Conservation (phyloP, 2,113 vertebrate genomes). For the Chaenogobius annularis region DNA sequence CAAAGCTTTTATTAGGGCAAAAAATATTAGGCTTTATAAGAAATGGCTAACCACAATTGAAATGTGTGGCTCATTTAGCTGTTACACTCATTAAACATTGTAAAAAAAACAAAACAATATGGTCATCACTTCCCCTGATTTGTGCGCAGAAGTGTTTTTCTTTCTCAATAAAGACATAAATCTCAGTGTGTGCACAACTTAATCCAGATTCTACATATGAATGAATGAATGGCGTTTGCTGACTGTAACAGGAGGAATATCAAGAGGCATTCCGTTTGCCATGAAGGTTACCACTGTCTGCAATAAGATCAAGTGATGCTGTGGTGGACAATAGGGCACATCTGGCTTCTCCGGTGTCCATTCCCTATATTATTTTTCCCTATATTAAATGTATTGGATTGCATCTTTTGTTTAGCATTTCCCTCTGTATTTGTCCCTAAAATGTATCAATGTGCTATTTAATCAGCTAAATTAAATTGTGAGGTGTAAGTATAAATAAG, state of each 20-base stretch:
- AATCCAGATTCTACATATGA: neutral
- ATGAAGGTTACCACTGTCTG: neutral
- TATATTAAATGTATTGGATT: neutral
- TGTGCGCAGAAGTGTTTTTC: constrained; percentile 1
- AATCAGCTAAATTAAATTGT: too few species aligned
- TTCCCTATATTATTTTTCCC: neutral
- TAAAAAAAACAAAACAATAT: neutral
- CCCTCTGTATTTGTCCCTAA: neutral
- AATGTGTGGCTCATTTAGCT: neutral
- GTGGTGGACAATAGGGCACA: neutral
- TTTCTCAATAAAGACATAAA: constrained; percentile 5
- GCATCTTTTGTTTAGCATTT: neutral
- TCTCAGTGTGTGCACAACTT: neutral
- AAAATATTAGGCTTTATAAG: too few species aligned
- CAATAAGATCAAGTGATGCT: neutral
- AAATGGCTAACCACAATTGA: neutral
- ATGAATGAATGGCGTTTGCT: neutral
- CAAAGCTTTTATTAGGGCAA: neutral
- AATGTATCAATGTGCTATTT: too few species aligned
- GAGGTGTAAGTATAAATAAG: too few species aligned
- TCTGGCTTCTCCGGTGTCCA: neutral
- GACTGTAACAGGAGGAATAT: neutral
- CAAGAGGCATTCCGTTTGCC: neutral
- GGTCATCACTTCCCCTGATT: neutral
- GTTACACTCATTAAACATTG: neutral